phyloP scores from a whole-genome alignment of 2,113 vertebrate species.

The Cranoglanis bouderius region DNA sequence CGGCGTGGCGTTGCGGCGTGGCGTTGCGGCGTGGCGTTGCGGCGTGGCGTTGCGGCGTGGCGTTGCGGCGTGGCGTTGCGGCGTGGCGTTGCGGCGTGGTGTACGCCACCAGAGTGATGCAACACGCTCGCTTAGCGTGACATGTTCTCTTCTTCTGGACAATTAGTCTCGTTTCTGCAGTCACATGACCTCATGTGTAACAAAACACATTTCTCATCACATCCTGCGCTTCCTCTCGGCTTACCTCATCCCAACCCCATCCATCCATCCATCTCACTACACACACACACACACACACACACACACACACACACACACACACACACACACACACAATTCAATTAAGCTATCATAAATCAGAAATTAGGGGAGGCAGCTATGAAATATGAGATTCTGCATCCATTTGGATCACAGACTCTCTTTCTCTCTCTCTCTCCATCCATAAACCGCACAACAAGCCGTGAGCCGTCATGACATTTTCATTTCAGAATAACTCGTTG shows the following conservation, averaged over 20 bases:
- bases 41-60: too few species aligned
- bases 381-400: constrained; percentile 23
- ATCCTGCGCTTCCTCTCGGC: not conserved
- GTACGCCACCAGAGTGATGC: constrained; percentile 27
- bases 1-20: too few species aligned
- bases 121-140: constrained; percentile 28
- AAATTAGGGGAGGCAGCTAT: constrained; percentile 22
- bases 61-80: not conserved
- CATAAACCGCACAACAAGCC: not conserved
- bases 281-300: not conserved
- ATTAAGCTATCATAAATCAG: constrained; percentile 26
- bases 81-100: not conserved
- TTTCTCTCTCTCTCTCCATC: not conserved
- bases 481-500: not conserved
- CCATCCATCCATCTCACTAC: not conserved
- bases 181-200: constrained; percentile 33
- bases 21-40: too few species aligned
- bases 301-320: constrained; percentile 17
- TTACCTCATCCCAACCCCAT: not conserved
- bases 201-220: constrained; percentile 19
- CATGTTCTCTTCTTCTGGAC: constrained; percentile 20
- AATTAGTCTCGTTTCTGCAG: constrained; percentile 33
- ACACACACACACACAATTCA: constrained; percentile 25
- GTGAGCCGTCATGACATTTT: not conserved
- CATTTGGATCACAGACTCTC: not conserved